Base-by-base conservation (phyloP, 2,888 invertebrate species). In the Eristalis pertinax region DNA sequence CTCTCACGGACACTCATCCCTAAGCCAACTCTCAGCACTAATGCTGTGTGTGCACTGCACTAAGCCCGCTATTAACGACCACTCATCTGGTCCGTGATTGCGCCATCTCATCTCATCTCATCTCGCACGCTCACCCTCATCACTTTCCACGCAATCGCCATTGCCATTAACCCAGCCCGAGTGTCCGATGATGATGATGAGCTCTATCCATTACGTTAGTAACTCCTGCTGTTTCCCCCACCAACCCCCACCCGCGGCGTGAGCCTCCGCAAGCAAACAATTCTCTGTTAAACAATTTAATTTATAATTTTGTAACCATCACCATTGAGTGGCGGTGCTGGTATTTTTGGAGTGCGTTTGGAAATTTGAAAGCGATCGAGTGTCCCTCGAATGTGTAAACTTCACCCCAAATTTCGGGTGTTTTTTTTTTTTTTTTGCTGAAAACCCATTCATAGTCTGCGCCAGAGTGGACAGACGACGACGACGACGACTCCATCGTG, bases 271-370 rank as follows among this genome's bases (percentile, higher is more conserved):
- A 26, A 35, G 62, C 41, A 7, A 38, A 35, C 67, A 50, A 43
- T 32, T 32, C 62, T 75, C 62, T 67, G 32, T 62, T 41, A 56
- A 80, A 63, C 68, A 85, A 76, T 73, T 85, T 32, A 80, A 77
- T 73, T 77, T 73, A 69, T 50, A 80, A 85, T 73, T 85, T 74
- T 68, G 29, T 29, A 73, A 58, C 68, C 41, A 62, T 43, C 43
- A 11, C 41, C 35, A 10, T 19, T 7, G 50, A 56, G 29, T 15
- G 38, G 19, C n/a, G n/a, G n/a, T n/a, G n/a, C n/a, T 29, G 29
- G 8, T 77, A 78, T 84, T 84, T 84, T 69, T 84, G 74, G 70
- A 70, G 19, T 15, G 74, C 69, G 10, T 32, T 62, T 62, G 26
- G 7, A 5, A 41, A 41, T 13, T 43, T 5, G 41, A 13, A 13